Base-by-base conservation (phyloP, 2,888 invertebrate genomes). In the Ferrisia virgata region DNA sequence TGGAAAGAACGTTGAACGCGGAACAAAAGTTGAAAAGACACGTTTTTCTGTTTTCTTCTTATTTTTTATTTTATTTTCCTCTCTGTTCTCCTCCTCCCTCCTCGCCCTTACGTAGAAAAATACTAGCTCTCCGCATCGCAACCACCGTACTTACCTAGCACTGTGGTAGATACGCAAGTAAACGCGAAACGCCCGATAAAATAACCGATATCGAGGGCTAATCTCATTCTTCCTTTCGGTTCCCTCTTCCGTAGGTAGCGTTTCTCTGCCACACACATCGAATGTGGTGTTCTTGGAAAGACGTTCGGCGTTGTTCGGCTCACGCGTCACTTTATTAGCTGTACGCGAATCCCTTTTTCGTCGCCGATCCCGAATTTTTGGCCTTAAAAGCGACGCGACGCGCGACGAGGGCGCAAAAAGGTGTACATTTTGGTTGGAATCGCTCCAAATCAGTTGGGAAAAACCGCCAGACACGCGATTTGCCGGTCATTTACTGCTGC, bases 391-490 rank as follows among this genome's bases (percentile, higher is more conserved):
- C 18, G 13, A 18, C 36, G 78, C 8, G 28, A 4, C 25, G 25
- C 64, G 64, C n/a, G n/a, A n/a, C n/a, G 25, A 2, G 64, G 4
- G 64, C 36, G 11, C 4, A 76, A 36, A 72, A 76, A 76, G 72
- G 53, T 47, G 47, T 81, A 81, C 58, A 58, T 81, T 81, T 81
- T 81, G 28, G 33, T 81, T 81, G 81, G 81, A 47, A 58, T 47
- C 36, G 58, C 58, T 81, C 81, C 81, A 81, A 81, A 81, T 81
- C 81, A 81, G 81, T 81, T 33, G 81, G 53, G 81, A 58, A 81
- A 81, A 81, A 81, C 64, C 81, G 81, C 81, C 81, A 81, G 81
- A 81, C 81, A 81, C 81, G 81, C 81, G 81, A 81, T 81, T 81
- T 58, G 53, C 58, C 81, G 81, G 81, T 33, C 81, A 81, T 81